Evolutionary conservation across 2,113 vertebrate genomes (phyloP).

Genomic region (Calidris pugnax): DNA sequence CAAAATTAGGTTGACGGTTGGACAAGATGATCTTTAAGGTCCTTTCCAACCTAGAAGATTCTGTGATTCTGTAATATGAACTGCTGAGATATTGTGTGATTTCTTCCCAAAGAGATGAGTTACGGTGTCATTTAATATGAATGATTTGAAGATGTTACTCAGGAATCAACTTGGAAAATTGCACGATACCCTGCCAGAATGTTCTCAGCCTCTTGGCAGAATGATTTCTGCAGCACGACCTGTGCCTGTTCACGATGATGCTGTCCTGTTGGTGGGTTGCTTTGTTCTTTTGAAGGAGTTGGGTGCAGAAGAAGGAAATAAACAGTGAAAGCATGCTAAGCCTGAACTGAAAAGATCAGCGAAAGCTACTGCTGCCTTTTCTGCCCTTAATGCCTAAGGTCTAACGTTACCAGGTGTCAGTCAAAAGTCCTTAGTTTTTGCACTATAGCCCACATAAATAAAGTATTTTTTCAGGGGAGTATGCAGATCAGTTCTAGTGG

Average conservation of each 20-base stretch:
- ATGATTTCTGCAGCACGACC: accelerated
- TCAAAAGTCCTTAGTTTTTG: background rate
- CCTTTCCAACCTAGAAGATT: too few species aligned
- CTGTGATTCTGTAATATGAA: too few species aligned
- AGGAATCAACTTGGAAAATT: background rate
- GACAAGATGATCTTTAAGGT: too few species aligned
- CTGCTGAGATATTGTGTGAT: background rate
- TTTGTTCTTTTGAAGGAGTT: background rate
- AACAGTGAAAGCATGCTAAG: background rate
- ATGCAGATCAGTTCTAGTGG: background rate
- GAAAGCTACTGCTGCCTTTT: background rate
- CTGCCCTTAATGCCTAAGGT: background rate
- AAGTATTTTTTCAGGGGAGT: background rate
- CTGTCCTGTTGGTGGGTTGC: background rate
- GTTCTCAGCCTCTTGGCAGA: background rate
- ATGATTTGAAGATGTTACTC: background rate
- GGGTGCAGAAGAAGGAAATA: background rate
- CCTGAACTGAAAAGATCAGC: background rate
- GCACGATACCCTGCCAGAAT: background rate
- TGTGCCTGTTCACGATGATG: background rate
- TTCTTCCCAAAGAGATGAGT: background rate
- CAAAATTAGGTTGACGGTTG: too few species aligned
- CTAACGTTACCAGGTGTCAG: background rate
- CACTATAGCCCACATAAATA: background rate
- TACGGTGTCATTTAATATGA: background rate